Percentiles rank a stretch among this genome's conserved stretches.
Evolutionary conservation across 2,797 vertebrate species (phyloP).

Genomic region (Anabas testudineus): DNA sequence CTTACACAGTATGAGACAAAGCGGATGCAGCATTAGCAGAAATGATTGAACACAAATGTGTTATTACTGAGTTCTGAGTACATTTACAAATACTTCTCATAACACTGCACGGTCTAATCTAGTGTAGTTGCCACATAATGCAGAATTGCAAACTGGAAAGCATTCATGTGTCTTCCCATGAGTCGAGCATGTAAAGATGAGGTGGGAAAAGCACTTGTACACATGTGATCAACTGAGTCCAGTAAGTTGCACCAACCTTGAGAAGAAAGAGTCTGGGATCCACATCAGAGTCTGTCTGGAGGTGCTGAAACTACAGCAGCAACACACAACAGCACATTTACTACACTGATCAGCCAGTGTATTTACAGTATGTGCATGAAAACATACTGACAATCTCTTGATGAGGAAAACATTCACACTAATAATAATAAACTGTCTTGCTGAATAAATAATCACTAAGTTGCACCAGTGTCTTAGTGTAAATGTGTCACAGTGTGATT

Average conservation of each 20-base stretch:
- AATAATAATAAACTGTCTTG: not conserved
- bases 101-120: not conserved
- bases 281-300: constrained; percentile 98
- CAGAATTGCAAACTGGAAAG: not conserved
- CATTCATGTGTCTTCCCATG: not conserved
- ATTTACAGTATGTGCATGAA: too few species aligned
- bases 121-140: not conserved
- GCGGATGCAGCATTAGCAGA: constrained; percentile 32
- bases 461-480: not conserved
- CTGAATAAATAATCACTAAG: not conserved
- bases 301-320: constrained; percentile 92
- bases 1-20: too few species aligned
- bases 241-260: constrained; percentile 87
- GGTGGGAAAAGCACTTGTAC: not conserved
- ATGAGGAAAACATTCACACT: too few species aligned
- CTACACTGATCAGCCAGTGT: constrained; percentile 1
- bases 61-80: too few species aligned
- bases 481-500: constrained; percentile 11
- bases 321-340: constrained; percentile 30
- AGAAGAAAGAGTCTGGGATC: constrained; percentile 99
- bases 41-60: too few species aligned
- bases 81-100: not conserved
- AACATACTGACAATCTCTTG: too few species aligned
- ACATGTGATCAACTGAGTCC: not conserved
- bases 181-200: not conserved